These are phyloP conservation scores for Lypha dubia DNA, from an alignment of 2,888 invertebrate species.

Conservation along the genomic window DNA sequence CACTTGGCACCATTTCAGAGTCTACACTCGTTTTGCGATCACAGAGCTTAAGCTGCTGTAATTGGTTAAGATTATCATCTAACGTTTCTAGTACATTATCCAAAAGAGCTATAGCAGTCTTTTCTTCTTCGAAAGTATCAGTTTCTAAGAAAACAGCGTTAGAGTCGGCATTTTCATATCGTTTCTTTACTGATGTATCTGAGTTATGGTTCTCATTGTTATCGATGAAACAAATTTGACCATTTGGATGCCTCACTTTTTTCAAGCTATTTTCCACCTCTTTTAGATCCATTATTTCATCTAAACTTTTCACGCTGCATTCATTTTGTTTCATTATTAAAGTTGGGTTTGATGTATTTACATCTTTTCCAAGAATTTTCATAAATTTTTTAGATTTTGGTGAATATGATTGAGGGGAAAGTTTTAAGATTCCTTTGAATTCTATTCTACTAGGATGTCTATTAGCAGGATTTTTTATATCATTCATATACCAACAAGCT, in stretches of 20 bases:
- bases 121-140: slow-evolving; percentile 77
- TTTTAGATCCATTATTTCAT: slow-evolving; percentile 79
- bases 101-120: slow-evolving; percentile 80
- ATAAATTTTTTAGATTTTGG: slow-evolving; percentile 49
- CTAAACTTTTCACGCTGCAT: slow-evolving; percentile 75
- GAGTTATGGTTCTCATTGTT: slow-evolving; percentile 76
- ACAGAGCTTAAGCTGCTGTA: slow-evolving; percentile 70
- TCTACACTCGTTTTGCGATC: slow-evolving; percentile 76
- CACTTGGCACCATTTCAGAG: slow-evolving; percentile 80
- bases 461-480: slow-evolving; percentile 76
- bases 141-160: neutral
- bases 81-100: slow-evolving; percentile 81
- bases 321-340: slow-evolving; percentile 64
- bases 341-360: slow-evolving; percentile 32
- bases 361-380: neutral
- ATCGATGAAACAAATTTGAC: slow-evolving; percentile 79
- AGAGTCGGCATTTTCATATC: slow-evolving; percentile 25
- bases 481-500: slow-evolving; percentile 80
- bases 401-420: slow-evolving; percentile 19
- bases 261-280: slow-evolving; percentile 78
- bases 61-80: slow-evolving; percentile 72
- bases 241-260: slow-evolving; percentile 79
- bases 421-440: slow-evolving; percentile 74
- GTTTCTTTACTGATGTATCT: slow-evolving; percentile 47
- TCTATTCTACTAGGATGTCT: slow-evolving; percentile 76